Conservation (phyloP, 2,797 vertebrate genomes). For the Lutjanus campechanus region DNA sequence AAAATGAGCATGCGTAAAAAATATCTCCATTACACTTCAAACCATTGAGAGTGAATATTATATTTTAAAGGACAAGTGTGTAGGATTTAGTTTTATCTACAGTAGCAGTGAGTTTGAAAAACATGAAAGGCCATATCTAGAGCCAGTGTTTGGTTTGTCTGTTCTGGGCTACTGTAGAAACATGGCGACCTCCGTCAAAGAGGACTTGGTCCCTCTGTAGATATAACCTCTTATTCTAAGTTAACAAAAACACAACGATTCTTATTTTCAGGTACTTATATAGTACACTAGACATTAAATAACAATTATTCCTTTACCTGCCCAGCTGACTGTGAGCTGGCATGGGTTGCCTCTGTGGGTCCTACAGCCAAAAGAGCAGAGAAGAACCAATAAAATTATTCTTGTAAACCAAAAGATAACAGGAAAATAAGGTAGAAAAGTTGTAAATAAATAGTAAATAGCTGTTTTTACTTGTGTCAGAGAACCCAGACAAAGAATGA, state of each 20-base stretch:
- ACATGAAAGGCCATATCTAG: too few relatives aligned
- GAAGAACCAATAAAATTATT: constrained; percentile 9
- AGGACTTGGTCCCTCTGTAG: too few relatives aligned
- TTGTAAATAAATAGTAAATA: not conserved
- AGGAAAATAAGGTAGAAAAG: not conserved
- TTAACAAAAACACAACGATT: too few relatives aligned
- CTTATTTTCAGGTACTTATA: too few relatives aligned
- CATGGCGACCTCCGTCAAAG: too few relatives aligned
- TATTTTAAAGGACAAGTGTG: too few relatives aligned
- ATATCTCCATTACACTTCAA: not conserved
- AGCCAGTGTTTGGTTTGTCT: too few relatives aligned
- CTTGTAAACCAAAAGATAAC: not conserved
- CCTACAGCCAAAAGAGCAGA: constrained; percentile 59
- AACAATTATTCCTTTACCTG: constrained; percentile 77
- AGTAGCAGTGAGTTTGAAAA: too few relatives aligned
- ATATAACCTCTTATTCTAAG: too few relatives aligned
- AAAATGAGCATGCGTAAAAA: not conserved
- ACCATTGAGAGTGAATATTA: not conserved
- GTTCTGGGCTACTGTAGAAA: too few relatives aligned
- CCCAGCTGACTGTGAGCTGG: constrained; percentile 57
- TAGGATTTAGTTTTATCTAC: too few relatives aligned
- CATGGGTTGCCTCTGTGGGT: constrained; percentile 51
- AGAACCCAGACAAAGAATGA: not conserved
- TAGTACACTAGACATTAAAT: too few relatives aligned
- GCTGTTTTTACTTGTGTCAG: not conserved